Conservation (phyloP, 2,797 vertebrate genomes). For the Aulostomus chinensis region DNA sequence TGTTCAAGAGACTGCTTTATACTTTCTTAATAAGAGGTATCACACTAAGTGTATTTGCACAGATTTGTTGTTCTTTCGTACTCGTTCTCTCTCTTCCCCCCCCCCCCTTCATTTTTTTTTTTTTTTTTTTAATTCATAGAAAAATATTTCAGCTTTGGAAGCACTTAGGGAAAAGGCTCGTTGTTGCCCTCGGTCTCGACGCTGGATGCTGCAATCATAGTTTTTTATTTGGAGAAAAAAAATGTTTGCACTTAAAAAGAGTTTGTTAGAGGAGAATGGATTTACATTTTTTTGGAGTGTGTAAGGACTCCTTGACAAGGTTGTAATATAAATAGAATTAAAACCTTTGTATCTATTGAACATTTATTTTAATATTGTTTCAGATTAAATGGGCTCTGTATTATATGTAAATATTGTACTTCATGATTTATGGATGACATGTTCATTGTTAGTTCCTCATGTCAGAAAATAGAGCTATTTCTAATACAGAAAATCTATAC, state of each 20-base stretch:
- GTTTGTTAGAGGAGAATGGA: conserved; percentile 88
- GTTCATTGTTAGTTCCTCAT: conserved; percentile 80
- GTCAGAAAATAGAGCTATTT: conserved; percentile 88
- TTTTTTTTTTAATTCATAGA: conserved; percentile 56
- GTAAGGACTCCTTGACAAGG: conserved; percentile 76
- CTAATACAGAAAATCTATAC: conserved; percentile 87
- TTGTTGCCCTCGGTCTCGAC: conserved; percentile 84
- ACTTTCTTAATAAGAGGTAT: conserved; percentile 48
- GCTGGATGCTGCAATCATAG: conserved; percentile 90
- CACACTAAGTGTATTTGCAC: conserved; percentile 82
- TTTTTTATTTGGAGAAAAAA: conserved; percentile 74
- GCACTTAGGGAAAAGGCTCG: conserved; percentile 79
- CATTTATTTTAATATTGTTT: conserved; percentile 93
- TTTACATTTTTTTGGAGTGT: conserved; percentile 83
- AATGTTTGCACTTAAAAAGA: conserved; percentile 96
- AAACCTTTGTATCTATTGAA: conserved; percentile 88
- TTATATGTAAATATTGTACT: conserved; percentile 89
- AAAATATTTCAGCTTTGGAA: conserved; percentile 77
- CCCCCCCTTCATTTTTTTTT: background rate
- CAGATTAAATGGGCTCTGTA: conserved; percentile 84
- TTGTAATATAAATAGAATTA: conserved; percentile 76
- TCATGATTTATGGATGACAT: conserved; percentile 79
- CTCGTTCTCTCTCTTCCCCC: background rate
- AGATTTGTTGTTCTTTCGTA: conserved; percentile 74
- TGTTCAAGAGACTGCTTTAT: conserved; percentile 24